phyloP scores from a whole-genome alignment of 1,140 invertebrate species.

The Nasonia vitripennis region DNA sequence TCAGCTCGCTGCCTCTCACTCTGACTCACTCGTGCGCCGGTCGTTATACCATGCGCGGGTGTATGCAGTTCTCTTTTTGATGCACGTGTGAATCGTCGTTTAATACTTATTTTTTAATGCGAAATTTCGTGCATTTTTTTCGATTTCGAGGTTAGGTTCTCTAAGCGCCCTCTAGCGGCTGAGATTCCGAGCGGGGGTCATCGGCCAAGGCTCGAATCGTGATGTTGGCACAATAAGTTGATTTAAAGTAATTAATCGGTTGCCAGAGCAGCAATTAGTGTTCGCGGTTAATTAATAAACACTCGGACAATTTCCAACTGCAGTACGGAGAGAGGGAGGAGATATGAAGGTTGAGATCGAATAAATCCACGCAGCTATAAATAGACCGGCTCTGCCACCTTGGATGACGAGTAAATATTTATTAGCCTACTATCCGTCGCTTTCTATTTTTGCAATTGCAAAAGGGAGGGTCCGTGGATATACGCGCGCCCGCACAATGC shows the following conservation, averaged over 20 bases:
- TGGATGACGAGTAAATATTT: background rate
- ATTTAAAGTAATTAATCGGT: background rate
- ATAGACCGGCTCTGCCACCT: background rate
- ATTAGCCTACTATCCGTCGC: background rate
- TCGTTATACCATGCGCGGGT: background rate
- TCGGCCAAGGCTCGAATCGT: background rate
- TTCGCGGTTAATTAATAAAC: background rate
- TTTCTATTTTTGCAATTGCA: constrained; percentile 22
- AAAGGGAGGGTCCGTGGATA: background rate
- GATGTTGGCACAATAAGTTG: too few relatives aligned
- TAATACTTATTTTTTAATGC: too few relatives aligned
- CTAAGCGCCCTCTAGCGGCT: background rate
- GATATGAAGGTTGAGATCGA: background rate
- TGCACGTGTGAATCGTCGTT: background rate
- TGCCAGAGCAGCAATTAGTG: background rate
- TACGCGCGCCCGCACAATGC: background rate
- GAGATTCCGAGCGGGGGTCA: background rate
- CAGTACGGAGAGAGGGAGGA: background rate
- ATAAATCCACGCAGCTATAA: background rate
- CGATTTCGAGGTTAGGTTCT: background rate
- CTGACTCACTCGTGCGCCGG: background rate
- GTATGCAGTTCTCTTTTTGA: background rate
- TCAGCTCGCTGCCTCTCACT: constrained; percentile 23
- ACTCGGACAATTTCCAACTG: background rate
- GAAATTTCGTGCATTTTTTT: background rate